phyloP scores from a whole-genome alignment of 2,797 vertebrate genomes.

The Anomalospiza imberbis region DNA sequence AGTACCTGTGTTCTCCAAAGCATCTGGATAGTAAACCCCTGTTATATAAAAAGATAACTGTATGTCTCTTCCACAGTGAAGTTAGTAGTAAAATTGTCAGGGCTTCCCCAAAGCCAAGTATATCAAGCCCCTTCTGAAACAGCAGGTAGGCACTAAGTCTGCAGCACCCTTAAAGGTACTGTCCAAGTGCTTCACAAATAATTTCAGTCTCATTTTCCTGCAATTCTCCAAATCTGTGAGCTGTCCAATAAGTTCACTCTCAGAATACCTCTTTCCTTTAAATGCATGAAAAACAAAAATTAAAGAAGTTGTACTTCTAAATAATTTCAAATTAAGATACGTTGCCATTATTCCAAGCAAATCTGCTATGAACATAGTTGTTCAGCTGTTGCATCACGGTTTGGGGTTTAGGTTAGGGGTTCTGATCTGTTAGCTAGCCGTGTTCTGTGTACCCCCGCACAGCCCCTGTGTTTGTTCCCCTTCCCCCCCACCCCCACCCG shows the following conservation, averaged over 20 bases:
- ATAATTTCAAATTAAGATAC: background rate
- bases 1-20: conserved; percentile 36
- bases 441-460: too few species aligned
- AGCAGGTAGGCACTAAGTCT: background rate
- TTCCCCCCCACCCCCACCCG: too few species aligned
- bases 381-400: too few species aligned
- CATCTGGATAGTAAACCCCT: conserved; percentile 12
- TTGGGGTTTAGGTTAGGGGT: too few species aligned
- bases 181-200: background rate
- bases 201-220: background rate
- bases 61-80: background rate
- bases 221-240: background rate
- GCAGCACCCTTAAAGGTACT: background rate
- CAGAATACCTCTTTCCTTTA: background rate
- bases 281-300: background rate
- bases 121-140: background rate
- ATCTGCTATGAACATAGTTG: background rate
- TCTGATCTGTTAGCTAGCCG: too few species aligned
- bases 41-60: background rate
- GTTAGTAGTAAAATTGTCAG: background rate
- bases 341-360: background rate
- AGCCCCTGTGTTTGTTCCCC: too few species aligned
- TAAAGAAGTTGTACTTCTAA: background rate
- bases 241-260: background rate
- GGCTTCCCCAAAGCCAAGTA: background rate